phyloP scores from a whole-genome alignment of 2,888 invertebrate species.

The Pteria penguin region DNA sequence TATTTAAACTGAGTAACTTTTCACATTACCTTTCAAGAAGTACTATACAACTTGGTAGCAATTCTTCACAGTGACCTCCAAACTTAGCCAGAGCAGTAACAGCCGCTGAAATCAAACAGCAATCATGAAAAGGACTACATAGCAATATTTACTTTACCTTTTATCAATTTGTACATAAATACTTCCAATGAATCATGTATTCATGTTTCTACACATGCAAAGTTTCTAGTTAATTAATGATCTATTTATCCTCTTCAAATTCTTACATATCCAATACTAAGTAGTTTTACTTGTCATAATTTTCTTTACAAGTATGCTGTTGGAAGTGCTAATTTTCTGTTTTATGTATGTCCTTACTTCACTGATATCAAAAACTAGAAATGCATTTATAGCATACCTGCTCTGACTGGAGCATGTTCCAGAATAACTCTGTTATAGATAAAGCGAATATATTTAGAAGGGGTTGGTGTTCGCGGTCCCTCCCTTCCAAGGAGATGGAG shows the following conservation, averaged over 20 bases:
- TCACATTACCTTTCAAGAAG: slow-evolving; percentile 74
- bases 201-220: no score
- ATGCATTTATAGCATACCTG: slow-evolving; percentile 79
- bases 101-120: slow-evolving; percentile 87
- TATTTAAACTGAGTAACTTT: background rate
- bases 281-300: no score
- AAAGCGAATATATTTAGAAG: slow-evolving; percentile 87
- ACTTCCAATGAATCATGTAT: no score
- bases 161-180: no score
- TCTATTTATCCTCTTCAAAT: no score
- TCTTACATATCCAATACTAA: no score
- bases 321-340: no score
- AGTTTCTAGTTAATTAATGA: no score
- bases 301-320: no score
- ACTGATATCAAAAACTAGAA: slow-evolving; percentile 81
- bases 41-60: slow-evolving; percentile 91
- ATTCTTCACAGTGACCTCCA: slow-evolving; percentile 94
- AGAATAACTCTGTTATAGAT: slow-evolving; percentile 91
- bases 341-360: no score
- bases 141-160: no score
- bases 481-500: slow-evolving; percentile 97
- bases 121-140: no score
- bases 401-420: slow-evolving; percentile 96
- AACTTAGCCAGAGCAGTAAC: slow-evolving; percentile 98
- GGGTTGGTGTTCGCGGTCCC: slow-evolving; percentile 96